These are phyloP conservation scores for Madoqua kirkii DNA, from an alignment of 2,113 vertebrate genomes.

Conservation along the genomic window DNA sequence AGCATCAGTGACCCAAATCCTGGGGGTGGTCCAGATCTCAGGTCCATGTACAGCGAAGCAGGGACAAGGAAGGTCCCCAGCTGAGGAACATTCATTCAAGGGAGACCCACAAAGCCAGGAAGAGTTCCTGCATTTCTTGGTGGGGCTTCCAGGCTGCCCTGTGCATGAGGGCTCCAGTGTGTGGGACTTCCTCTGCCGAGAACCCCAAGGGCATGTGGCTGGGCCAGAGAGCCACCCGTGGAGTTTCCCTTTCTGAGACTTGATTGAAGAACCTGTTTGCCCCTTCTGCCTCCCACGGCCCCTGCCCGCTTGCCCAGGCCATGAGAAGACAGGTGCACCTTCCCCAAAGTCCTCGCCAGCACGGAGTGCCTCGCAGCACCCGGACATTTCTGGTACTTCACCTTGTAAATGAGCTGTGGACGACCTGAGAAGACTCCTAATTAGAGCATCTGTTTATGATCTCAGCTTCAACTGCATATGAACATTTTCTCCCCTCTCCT, in stretches of 20 bases:
- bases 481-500: not conserved
- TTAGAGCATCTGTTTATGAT: conserved; percentile 29
- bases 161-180: not conserved
- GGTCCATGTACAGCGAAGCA: rapidly evolving
- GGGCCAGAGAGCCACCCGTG: not conserved
- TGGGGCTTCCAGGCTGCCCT: not conserved
- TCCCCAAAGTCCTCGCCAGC: not conserved
- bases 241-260: not conserved
- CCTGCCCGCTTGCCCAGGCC: not conserved
- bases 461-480: not conserved
- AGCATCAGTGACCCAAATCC: not conserved
- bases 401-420: conserved; percentile 22
- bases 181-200: not conserved
- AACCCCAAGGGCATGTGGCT: rapidly evolving
- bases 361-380: rapidly evolving
- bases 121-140: not conserved
- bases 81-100: not conserved
- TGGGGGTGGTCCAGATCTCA: not conserved
- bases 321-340: not conserved
- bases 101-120: not conserved
- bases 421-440: conserved; percentile 31
- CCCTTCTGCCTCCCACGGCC: not conserved
- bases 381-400: not conserved
- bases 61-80: not conserved
- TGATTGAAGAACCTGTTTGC: rapidly evolving